These are phyloP conservation scores for Tyria jacobaeae DNA, from an alignment of 2,888 invertebrate species.

Conservation along the genomic window DNA sequence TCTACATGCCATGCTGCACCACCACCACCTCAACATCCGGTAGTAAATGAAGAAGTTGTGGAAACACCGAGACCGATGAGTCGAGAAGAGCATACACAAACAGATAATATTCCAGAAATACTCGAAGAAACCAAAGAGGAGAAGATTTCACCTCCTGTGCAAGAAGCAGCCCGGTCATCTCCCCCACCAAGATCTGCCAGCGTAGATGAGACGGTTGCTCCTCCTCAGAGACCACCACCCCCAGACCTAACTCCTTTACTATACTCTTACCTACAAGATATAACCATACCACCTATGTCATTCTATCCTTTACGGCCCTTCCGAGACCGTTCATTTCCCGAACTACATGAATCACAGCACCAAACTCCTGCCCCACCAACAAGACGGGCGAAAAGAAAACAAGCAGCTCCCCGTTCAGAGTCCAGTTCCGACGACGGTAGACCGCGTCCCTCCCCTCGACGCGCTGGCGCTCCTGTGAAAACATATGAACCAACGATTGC, in stretches of 20 bases:
- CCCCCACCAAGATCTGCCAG: slow-evolving; percentile 51
- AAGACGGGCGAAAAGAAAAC: slow-evolving; percentile 82
- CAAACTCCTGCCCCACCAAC: slow-evolving; percentile 76
- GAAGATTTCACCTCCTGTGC: slow-evolving; percentile 33
- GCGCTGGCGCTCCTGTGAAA: slow-evolving; percentile 72
- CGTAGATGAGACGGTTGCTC: slow-evolving; percentile 60
- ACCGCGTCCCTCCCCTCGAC: slow-evolving; percentile 74
- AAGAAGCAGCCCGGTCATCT: slow-evolving; percentile 42
- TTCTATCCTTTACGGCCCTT: slow-evolving; percentile 78
- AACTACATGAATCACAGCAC: slow-evolving; percentile 70
- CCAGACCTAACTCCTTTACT: slow-evolving; percentile 80
- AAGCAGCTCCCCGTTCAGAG: slow-evolving; percentile 74
- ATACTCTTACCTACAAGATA: slow-evolving; percentile 85
- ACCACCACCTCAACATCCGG: slow-evolving; percentile 27
- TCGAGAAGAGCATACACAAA: slow-evolving; percentile 79
- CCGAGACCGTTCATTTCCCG: slow-evolving; percentile 69
- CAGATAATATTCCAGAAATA: slow-evolving; percentile 58
- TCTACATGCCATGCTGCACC: slow-evolving; percentile 60
- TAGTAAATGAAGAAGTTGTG: slow-evolving; percentile 40
- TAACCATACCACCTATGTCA: slow-evolving; percentile 79
- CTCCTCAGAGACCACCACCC: slow-evolving; percentile 81
- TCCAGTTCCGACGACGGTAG: slow-evolving; percentile 84
- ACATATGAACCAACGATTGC: slow-evolving; percentile 88
- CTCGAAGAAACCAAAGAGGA: slow-evolving; percentile 39
- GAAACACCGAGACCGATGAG: slow-evolving; percentile 63